Conservation (phyloP, 2,113 vertebrate species). For the Colistium nudipinnis region DNA sequence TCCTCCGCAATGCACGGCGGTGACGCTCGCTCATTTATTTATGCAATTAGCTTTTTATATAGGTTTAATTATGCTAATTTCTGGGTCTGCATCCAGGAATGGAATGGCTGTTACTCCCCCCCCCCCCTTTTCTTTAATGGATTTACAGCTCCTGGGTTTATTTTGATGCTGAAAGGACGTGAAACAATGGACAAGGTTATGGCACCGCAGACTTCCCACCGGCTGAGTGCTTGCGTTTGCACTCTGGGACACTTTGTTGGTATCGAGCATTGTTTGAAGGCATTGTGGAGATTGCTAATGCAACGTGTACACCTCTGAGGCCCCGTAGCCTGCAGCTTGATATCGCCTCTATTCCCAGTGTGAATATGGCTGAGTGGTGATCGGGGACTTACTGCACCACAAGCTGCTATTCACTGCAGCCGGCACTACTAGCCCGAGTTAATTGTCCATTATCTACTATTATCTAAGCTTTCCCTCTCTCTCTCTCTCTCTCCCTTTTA, state of each 20-base stretch:
- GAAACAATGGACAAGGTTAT: slow-evolving; percentile 78
- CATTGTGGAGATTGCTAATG: slow-evolving; percentile 76
- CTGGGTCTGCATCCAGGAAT: slow-evolving; percentile 36
- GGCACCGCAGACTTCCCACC: slow-evolving; percentile 56
- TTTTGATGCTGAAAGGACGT: slow-evolving; percentile 73
- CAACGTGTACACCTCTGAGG: slow-evolving; percentile 69
- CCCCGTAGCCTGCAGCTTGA: slow-evolving; percentile 69
- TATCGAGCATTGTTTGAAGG: slow-evolving; percentile 76
- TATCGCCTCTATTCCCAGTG: slow-evolving; percentile 72
- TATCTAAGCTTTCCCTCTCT: slow-evolving; percentile 68
- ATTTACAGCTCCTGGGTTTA: slow-evolving; percentile 68
- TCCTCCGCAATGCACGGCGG: slow-evolving; percentile 64
- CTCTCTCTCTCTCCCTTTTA: slow-evolving; percentile 53
- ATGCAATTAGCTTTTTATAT: slow-evolving; percentile 75
- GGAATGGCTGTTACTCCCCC: slow-evolving; percentile 26
- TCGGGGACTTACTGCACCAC: slow-evolving; percentile 72
- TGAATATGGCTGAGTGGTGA: slow-evolving; percentile 77
- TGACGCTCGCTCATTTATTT: slow-evolving; percentile 75
- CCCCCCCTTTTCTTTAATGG: slow-evolving; percentile 56
- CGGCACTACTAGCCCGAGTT: slow-evolving; percentile 70
- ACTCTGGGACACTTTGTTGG: slow-evolving; percentile 75
- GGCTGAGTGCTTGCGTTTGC: slow-evolving; percentile 71
- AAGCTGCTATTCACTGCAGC: slow-evolving; percentile 74
- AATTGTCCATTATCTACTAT: slow-evolving; percentile 82
- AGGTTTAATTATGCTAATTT: slow-evolving; percentile 77